phyloP scores from a whole-genome alignment of 2,888 invertebrate genomes.

The Drosophila nr. perissopoda region DNA sequence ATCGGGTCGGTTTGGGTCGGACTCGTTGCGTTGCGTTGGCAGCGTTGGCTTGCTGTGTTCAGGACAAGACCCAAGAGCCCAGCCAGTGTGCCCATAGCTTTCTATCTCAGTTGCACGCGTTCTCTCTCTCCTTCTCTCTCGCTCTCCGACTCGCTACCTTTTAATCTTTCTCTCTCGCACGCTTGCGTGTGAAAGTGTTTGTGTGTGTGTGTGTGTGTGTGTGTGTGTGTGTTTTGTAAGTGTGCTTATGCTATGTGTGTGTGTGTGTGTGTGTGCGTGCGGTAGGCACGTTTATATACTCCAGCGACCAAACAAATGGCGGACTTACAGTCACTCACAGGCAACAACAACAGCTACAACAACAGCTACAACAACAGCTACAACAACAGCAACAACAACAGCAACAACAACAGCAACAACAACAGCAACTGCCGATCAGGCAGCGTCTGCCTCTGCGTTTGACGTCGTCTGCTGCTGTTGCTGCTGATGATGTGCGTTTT shows the following conservation, averaged over 20 bases:
- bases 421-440: slow-evolving; percentile 52
- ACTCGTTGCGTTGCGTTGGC: background rate
- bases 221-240: slow-evolving; percentile 2
- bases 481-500: slow-evolving; percentile 60
- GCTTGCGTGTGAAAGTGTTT: slow-evolving; percentile 39
- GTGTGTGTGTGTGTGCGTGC: slow-evolving; percentile 35
- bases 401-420: slow-evolving; percentile 21
- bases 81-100: slow-evolving; percentile 16
- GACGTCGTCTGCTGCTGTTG: slow-evolving; percentile 38
- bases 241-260: background rate
- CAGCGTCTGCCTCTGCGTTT: slow-evolving; percentile 40
- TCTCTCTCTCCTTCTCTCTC: background rate
- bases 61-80: slow-evolving; percentile 19
- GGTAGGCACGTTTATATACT: slow-evolving; percentile 71
- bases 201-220: slow-evolving; percentile 13
- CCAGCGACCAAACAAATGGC: slow-evolving; percentile 63
- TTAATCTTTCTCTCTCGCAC: background rate
- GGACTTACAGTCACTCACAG: slow-evolving; percentile 52
- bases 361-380: slow-evolving; percentile 25
- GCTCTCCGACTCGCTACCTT: background rate
- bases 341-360: slow-evolving; percentile 34
- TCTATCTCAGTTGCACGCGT: background rate
- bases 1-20: background rate
- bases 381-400: slow-evolving; percentile 4
- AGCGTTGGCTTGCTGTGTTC: slow-evolving; percentile 5